Evolutionary conservation across 2,797 vertebrate genomes (phyloP), one percentile per base, ranked within the genome.

Genomic region (Myotis planiceps): DNA sequence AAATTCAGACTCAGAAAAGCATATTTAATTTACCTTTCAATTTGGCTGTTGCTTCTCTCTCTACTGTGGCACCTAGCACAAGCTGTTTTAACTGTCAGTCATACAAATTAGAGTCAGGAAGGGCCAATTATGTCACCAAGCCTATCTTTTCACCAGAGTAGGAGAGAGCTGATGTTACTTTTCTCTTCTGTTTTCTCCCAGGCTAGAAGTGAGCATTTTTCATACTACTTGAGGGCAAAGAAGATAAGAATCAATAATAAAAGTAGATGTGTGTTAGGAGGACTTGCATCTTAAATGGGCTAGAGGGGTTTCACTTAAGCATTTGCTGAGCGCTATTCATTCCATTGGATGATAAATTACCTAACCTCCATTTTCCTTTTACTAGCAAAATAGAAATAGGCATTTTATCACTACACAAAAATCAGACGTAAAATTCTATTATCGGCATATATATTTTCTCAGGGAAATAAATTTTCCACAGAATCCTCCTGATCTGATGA

Each of bases 171-270:
- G 47, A 45, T 71, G 32, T 91, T 93, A 90, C 29, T 34, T 85
- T 91, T 74, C 58, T 1, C 37, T 76, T 89, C 19, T 55, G 6
- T 86, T 68, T 96, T n/a, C 2, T 23, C 6, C 68, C 2, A 29
- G 15, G 25, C 25, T 88, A 53, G 53, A 93, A 92, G 15, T 42
- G 32, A 63, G 39, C 47, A 81, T 39, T 16, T 76, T 90, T 95
- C 39, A 45, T 94, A 25, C 21, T 88, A 81, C 37, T 90, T 94
- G n/a, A 92, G 47, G 55, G 32, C 39, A 96, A 82, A 55, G 8
- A 94, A 78, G 32, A 45, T 74, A 92, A 94, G 90, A 90, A 53
- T 87, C 85, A 94, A 81, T 87, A 63, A 90, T 93, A 89, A 95
- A 94, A 55, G 29, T 51, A 78, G 32, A 58, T 92, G 8, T 86